Base-by-base conservation (phyloP, 2,888 invertebrate genomes). In the Odontomyia ornata region DNA sequence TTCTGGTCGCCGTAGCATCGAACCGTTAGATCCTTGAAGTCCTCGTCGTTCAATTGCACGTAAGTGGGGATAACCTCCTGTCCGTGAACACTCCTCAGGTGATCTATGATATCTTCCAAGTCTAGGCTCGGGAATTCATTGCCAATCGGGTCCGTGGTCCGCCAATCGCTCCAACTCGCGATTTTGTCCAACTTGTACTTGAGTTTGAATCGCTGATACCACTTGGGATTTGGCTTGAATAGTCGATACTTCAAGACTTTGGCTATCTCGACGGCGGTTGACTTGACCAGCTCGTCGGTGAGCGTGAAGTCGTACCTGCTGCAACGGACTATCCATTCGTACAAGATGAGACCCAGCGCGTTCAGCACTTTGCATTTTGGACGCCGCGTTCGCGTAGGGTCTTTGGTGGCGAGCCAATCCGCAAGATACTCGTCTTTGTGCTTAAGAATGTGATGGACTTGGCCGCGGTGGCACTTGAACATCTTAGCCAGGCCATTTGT, bases 381-480 rank as follows among this genome's bases (percentile, higher is more conserved):
- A 28, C 79, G 30, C 30, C 79, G 28, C 27, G 76, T 65, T 7
- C 77, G 73, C 11, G 72, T 52, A 1, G 79, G 79, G 65, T 79
- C 77, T 36, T 64, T 73, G 23, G 77, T 72, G 23, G 77, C 65
- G 13, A 73, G 46, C 79, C 79, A 79, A 21, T 79, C 77, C n/a
- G 57, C 46, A 23, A 76, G 28, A 23, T 79, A 79, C 47, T 77
- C 77, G 23, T 76, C 72, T 43, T 76, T 67, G 52, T 77, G 73
- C 23, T 72, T 64, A 21, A 79, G 67, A 25, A 79, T 79, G 56
- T 76, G 76, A 13, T 76, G 77, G 21, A 79, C 73, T 73, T 79
- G 79, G 23, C 77, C 72, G 1, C 77, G 77, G 21, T 77, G 76
- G 67, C 79, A 79, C 5, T 71, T 76, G 52, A 79, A 79, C 36